These are phyloP conservation scores for Automeris io DNA, from an alignment of 2,888 invertebrate genomes.

Conservation along the genomic window DNA sequence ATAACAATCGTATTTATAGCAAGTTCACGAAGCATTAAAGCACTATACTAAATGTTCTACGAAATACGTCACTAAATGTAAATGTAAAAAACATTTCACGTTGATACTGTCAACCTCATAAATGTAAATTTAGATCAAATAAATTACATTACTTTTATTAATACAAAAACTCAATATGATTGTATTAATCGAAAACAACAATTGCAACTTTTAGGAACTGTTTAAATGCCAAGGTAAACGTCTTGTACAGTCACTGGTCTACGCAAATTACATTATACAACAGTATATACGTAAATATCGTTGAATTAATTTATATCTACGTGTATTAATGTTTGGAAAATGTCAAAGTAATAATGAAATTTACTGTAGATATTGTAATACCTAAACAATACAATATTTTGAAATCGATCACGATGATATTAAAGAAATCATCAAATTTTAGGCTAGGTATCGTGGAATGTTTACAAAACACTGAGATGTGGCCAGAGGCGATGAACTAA, in stretches of 20 bases:
- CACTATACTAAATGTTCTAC: too few relatives aligned
- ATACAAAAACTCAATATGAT: slow-evolving; percentile 15
- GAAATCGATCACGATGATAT: slow-evolving; percentile 22
- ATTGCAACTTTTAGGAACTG: slow-evolving; percentile 34
- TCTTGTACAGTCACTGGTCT: slow-evolving; percentile 47
- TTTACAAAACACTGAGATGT: slow-evolving; percentile 46
- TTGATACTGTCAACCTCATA: too few relatives aligned
- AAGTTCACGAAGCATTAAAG: too few relatives aligned
- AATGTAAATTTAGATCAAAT: too few relatives aligned
- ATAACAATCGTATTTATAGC: too few relatives aligned
- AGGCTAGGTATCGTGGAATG: slow-evolving; percentile 22
- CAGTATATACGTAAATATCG: slow-evolving; percentile 11
- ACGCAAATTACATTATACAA: slow-evolving; percentile 27
- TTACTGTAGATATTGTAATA: neutral
- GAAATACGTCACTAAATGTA: too few relatives aligned
- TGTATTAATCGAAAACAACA: slow-evolving; percentile 27
- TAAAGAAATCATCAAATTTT: slow-evolving; percentile 22
- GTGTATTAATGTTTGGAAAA: slow-evolving; percentile 3
- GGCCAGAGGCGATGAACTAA: slow-evolving; percentile 34
- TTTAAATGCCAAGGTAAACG: slow-evolving; percentile 69
- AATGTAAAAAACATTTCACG: too few relatives aligned
- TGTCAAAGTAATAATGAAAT: neutral
- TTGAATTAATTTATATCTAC: neutral
- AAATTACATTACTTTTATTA: too few relatives aligned
- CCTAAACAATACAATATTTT: slow-evolving; percentile 17